A percentile compares a stretch with the other conserved stretches of the same genome.
These are phyloP conservation scores for Xestoiulus laeticollis DNA, from an alignment of 2,888 invertebrate genomes.

Conservation along the genomic window DNA sequence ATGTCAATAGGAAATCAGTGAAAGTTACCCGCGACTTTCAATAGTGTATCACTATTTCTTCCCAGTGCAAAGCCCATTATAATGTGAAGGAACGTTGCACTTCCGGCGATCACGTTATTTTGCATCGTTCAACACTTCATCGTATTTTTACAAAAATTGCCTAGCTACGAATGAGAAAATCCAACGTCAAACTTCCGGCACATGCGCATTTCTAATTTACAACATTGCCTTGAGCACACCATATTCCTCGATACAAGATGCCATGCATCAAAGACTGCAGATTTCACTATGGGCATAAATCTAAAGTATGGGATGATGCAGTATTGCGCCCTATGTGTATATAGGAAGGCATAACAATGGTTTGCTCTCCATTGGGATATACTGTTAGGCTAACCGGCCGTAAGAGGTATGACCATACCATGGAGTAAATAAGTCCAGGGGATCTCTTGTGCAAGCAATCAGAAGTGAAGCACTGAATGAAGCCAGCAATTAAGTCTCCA, in stretches of 20 bases:
- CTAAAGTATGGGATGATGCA: background rate
- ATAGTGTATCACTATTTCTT: background rate
- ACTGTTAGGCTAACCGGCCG: background rate
- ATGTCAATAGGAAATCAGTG: background rate
- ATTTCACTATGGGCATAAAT: background rate
- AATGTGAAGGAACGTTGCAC: background rate
- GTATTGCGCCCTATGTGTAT: background rate
- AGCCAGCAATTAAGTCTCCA: background rate
- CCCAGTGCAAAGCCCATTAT: background rate
- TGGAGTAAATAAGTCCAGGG: conserved; percentile 4
- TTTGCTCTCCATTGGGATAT: background rate
- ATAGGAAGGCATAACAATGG: background rate
- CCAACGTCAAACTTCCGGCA: background rate
- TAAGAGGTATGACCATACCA: background rate
- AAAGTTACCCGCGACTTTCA: background rate
- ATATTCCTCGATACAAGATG: background rate
- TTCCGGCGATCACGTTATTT: background rate
- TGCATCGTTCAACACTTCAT: background rate
- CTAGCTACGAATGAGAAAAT: background rate
- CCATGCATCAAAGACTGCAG: background rate
- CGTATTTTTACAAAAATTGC: background rate
- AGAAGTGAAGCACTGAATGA: background rate
- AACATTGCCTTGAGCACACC: background rate
- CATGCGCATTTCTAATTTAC: background rate
- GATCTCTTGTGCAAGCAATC: conserved; percentile 29